Evolutionary conservation across 2,797 vertebrate genomes (phyloP).

Genomic region (Luscinia megarhynchos): DNA sequence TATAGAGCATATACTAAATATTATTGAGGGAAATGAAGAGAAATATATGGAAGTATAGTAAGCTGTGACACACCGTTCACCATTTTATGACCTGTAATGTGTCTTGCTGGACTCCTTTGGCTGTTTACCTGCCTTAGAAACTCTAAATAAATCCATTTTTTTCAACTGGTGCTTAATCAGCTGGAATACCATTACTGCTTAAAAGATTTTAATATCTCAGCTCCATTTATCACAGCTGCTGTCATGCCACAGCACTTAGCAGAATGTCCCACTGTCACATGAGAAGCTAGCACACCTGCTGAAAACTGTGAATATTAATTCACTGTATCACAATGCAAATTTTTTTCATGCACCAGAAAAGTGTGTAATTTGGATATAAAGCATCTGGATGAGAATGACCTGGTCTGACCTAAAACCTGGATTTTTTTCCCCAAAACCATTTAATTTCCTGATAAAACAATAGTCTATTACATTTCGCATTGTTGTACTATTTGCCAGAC

Average conservation of each 20-base stretch:
- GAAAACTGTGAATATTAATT: conserved; percentile 52
- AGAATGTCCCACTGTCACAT: not conserved
- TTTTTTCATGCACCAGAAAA: not conserved
- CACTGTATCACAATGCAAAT: not conserved
- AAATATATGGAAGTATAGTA: conserved; percentile 29
- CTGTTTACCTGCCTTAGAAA: conserved; percentile 21
- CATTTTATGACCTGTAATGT: conserved; percentile 33
- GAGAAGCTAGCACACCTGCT: conserved; percentile 25
- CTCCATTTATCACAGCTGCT: conserved; percentile 31
- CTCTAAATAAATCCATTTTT: conserved; percentile 6
- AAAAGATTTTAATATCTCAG: conserved; percentile 8
- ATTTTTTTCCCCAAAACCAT: not conserved
- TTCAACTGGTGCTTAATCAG: not conserved
- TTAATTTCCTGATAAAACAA: not conserved
- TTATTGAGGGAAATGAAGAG: conserved; percentile 39
- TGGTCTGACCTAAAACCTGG: not conserved
- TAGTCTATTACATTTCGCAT: not conserved
- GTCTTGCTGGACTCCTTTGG: conserved; percentile 22
- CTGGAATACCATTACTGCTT: not conserved
- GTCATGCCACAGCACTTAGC: conserved; percentile 18
- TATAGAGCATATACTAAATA: conserved; percentile 43
- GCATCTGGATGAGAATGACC: not conserved
- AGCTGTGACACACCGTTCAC: conserved; percentile 7
- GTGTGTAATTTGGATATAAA: not conserved
- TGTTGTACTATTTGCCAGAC: not conserved